These are phyloP conservation scores for Archips crataeganus DNA, from an alignment of 2,888 invertebrate genomes.

Conservation along the genomic window DNA sequence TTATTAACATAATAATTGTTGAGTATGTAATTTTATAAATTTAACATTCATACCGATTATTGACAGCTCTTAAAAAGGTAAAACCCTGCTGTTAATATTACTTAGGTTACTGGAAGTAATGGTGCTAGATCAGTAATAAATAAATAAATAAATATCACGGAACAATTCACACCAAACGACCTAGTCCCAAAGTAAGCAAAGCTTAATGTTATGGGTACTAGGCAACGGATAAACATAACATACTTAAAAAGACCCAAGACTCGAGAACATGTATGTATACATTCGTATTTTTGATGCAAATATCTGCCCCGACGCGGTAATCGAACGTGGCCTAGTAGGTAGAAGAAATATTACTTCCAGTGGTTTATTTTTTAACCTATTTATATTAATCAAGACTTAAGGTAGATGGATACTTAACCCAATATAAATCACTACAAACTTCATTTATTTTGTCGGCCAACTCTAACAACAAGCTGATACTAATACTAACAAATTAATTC, in stretches of 20 bases:
- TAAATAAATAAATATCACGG: no score
- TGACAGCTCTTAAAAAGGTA: slow-evolving; percentile 3
- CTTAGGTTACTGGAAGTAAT: not conserved
- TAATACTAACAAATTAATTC: slow-evolving; percentile 11
- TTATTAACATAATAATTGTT: slow-evolving; percentile 32
- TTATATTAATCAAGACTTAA: not conserved
- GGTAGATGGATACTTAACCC: not conserved
- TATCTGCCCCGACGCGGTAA: no score
- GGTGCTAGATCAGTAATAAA: not conserved
- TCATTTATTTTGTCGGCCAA: not conserved
- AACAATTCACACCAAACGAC: no score
- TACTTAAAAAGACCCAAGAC: no score
- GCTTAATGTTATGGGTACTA: no score
- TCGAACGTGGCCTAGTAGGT: not conserved
- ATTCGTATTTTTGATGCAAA: no score
- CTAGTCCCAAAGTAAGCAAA: no score
- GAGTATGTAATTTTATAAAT: slow-evolving; percentile 10
- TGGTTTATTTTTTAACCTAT: not conserved
- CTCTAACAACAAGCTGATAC: slow-evolving; percentile 11
- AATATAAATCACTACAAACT: not conserved
- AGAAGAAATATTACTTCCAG: not conserved
- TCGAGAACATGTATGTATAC: no score
- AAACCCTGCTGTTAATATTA: not conserved
- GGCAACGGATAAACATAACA: no score
- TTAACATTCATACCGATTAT: slow-evolving; percentile 10